Base-by-base conservation (phyloP, 2,888 invertebrate genomes). In the Muschampia plurimacula region DNA sequence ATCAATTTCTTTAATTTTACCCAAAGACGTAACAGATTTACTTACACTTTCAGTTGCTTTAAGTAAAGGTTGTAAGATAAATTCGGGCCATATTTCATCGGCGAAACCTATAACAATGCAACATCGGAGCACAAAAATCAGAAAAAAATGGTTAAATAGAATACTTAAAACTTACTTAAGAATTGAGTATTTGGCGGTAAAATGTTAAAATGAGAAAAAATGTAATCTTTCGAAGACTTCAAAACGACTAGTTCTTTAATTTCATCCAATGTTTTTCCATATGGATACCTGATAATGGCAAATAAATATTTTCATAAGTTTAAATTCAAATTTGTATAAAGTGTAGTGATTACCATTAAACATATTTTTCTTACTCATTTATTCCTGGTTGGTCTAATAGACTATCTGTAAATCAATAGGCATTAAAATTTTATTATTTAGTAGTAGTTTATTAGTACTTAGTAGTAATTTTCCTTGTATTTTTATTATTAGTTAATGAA, bases 11-110 rank as follows among this genome's bases (percentile, higher is more conserved):
- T 76, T 74, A 74, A 93, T 87, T 63, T 77, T 85, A 59, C 92
- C 92, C 44, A 93, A 79, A 7, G 93, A 93, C 66, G 82, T 82
- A 28, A 92, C 78, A 39, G 92, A 92, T 78, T 87, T 90, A 75
- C 81, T 86, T 46, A 87, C 85, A 78, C 85, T 89, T 74, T 83
- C 81, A 74, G 85, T 88, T 13, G 85, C 76, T 82, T 85, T 91
- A 10, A 86, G 59, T 57, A 74, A 39, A 52, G 82, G 81, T 52
- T 77, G 70, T 9, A 75, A 41, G 32, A 85, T 77, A 69, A 88
- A 81, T 66, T 76, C 77, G 13, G 93, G 93, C 93, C 93, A 93
- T 44, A 79, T 71, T 80, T 93, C 93, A 76, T 93, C 91, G 55
- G 41, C 10, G 39, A 59, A 49, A 71, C 71, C 71, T 71, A 66